phyloP scores from a whole-genome alignment of 2,797 vertebrate species.

The Parotocinclus haroldoi region DNA sequence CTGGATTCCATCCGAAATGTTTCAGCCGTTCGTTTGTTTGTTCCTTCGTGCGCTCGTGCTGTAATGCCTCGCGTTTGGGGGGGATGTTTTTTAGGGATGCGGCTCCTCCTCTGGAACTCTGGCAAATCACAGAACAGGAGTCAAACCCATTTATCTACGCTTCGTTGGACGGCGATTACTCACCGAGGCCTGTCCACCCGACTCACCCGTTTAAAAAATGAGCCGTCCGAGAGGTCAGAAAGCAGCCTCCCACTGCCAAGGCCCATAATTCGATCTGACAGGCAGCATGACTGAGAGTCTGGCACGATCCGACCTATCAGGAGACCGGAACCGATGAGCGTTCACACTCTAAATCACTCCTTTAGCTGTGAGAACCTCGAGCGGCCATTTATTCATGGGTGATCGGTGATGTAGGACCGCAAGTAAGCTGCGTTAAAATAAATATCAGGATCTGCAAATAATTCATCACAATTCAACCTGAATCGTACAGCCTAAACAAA shows the following conservation, averaged over 20 bases:
- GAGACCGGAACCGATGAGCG: conserved; percentile 14
- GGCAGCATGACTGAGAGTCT: conserved; percentile 34
- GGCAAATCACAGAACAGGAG: conserved; percentile 36
- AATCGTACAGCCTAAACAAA: too few relatives aligned
- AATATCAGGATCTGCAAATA: too few relatives aligned
- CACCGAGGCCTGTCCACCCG: conserved; percentile 44
- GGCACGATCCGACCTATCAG: conserved; percentile 6
- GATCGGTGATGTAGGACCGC: too few relatives aligned
- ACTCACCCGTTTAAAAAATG: conserved; percentile 44
- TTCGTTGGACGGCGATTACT: conserved; percentile 52
- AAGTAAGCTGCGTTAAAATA: not conserved
- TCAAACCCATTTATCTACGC: conserved; percentile 48
- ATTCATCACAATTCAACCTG: too few relatives aligned
- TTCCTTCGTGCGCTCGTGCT: too few relatives aligned
- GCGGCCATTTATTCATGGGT: conserved; percentile 35
- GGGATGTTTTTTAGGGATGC: conserved; percentile 1
- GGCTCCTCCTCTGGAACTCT: conserved; percentile 35
- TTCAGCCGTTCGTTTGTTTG: not conserved
- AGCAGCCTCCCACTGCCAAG: conserved; percentile 42
- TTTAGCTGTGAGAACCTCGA: conserved; percentile 34
- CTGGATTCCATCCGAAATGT: too few relatives aligned
- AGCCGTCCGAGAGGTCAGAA: conserved; percentile 47
- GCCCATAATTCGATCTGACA: conserved; percentile 53
- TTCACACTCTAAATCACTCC: conserved; percentile 45
- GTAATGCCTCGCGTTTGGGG: too few relatives aligned